phyloP scores from a whole-genome alignment of 2,888 invertebrate genomes.

The Latheticus oryzae region DNA sequence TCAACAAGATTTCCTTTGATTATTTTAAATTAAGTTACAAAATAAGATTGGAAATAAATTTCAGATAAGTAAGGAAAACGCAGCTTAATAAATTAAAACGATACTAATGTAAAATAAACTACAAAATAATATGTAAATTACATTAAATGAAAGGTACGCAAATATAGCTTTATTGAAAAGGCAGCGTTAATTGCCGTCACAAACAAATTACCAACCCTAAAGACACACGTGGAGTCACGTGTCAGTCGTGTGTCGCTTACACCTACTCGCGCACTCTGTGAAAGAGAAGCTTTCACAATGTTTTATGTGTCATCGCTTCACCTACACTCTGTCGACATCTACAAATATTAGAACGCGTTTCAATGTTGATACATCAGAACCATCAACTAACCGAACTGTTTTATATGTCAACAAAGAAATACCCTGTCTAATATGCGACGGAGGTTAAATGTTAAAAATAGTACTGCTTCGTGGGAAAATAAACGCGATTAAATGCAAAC shows the following conservation, averaged over 20 bases:
- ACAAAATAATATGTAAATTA: too few species aligned
- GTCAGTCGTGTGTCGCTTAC: slow-evolving; percentile 31
- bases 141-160: background rate
- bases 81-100: background rate
- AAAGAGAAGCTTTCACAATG: slow-evolving; percentile 33
- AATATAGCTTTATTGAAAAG: slow-evolving; percentile 13
- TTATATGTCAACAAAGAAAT: slow-evolving; percentile 16
- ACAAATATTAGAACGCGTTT: slow-evolving; percentile 31
- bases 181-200: slow-evolving; percentile 28
- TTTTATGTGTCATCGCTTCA: slow-evolving; percentile 1
- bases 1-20: too few species aligned
- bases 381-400: slow-evolving; percentile 11
- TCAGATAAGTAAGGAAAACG: background rate
- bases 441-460: too few species aligned
- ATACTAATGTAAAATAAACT: background rate
- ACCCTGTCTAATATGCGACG: too few species aligned
- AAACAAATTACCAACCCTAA: slow-evolving; percentile 32
- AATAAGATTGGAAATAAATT: background rate
- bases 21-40: too few species aligned
- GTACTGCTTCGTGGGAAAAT: too few species aligned
- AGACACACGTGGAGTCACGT: slow-evolving; percentile 33
- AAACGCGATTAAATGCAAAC: too few species aligned
- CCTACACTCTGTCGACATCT: slow-evolving; percentile 37
- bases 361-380: slow-evolving; percentile 12
- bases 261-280: slow-evolving; percentile 37